Base-by-base conservation (phyloP, 2,888 invertebrate genomes). In the Eurois occulta region DNA sequence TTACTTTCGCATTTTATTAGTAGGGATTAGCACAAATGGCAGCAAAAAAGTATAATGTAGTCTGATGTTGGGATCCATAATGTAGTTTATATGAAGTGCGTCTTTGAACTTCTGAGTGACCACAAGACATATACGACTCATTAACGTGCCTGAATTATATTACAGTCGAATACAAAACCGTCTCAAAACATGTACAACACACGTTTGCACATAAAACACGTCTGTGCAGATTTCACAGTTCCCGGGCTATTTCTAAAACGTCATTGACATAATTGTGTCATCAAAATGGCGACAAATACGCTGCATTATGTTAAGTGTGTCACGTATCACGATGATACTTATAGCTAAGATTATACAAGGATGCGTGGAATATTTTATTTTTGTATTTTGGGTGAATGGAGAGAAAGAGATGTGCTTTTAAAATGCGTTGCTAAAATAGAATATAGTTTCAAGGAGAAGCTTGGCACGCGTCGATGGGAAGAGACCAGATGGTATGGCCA, bases 251-350 rank as follows among this genome's bases (percentile, higher is more conserved):
- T 88, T 88, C 68, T 75, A 71, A 69, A 76, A 70, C 81, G 88
- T 78, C 88, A 87, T 88, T 88, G 88, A 87, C 88, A 88, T 84
- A 86, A 88, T 88, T 88, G 79, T 87, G 85, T 86, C 88, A 80
- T 79, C 80, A 55, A 75, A 82, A 75, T 77, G 68, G 73, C 80
- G 81, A 72, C 81, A 79, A 76, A 74, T 66, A 78, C 62, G 38
- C 69, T 58, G 78, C 75, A 80, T 85, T 79, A 76, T 83, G 86
- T 78, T 76, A 86, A 81, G 73, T 83, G 87, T 87, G 87, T 86
- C 87, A 87, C 71, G 38, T 6, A n/a, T 65, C 65, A n/a, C 2
- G 65, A 28, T 55, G 24, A 24, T 41, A 35, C 52, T 65, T 72
- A 43, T 21, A 52, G 77, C 68, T 71, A 77, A 73, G 68, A 71